phyloP scores from a whole-genome alignment of 2,888 invertebrate genomes.

The Lamellibrachia columna region DNA sequence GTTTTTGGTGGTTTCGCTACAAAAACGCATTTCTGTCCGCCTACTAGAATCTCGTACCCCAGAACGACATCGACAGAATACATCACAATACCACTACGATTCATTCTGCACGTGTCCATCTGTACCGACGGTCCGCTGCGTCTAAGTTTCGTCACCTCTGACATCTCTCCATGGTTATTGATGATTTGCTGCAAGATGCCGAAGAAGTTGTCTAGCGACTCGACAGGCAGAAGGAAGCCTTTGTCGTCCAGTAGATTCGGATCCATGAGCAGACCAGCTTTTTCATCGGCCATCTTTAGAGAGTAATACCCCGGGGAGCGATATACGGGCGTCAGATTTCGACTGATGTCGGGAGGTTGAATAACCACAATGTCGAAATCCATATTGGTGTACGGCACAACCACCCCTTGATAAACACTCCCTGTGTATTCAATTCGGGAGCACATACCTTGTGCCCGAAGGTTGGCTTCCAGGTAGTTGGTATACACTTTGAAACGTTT shows the following conservation, averaged over 20 bases:
- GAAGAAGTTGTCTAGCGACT: neutral
- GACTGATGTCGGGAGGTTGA: neutral
- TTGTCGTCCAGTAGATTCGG: neutral
- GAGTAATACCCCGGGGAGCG: neutral
- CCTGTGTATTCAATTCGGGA: slow-evolving; percentile 28
- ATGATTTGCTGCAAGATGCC: neutral
- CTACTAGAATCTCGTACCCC: neutral
- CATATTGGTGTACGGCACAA: slow-evolving; percentile 21
- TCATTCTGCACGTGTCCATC: neutral
- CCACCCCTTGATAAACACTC: slow-evolving; percentile 34
- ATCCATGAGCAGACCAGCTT: neutral
- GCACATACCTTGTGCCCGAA: neutral
- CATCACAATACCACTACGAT: neutral
- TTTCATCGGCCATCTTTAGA: neutral
- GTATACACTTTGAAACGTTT: neutral
- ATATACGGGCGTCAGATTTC: neutral
- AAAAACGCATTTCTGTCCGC: neutral
- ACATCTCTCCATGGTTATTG: neutral
- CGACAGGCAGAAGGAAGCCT: neutral
- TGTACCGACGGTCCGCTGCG: neutral
- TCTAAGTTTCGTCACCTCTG: neutral
- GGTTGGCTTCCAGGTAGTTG: neutral
- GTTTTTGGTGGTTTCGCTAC: slow-evolving; percentile 13
- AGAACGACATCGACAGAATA: slow-evolving; percentile 6
- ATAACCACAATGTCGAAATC: neutral